phyloP scores from a whole-genome alignment of 2,113 vertebrate genomes.

The Stegostoma tigrinum region DNA sequence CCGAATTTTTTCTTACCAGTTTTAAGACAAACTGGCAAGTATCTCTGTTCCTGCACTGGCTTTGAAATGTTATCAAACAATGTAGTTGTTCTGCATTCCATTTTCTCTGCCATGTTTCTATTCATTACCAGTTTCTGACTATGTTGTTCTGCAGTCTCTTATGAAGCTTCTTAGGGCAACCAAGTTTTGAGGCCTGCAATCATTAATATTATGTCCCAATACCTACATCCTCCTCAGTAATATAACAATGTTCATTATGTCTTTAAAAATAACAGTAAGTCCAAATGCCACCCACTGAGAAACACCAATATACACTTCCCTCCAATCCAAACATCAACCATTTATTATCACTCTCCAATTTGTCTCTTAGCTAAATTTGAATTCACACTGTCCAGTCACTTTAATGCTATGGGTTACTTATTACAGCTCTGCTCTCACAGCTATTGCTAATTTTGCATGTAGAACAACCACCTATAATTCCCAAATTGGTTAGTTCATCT shows the following conservation, averaged over 20 bases:
- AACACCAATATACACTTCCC: neutral
- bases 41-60: neutral
- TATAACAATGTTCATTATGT: neutral
- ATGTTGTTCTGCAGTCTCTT: neutral
- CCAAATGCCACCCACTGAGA: neutral
- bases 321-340: neutral
- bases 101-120: neutral
- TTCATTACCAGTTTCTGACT: neutral
- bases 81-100: neutral
- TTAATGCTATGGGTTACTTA: neutral
- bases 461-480: neutral
- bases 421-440: neutral
- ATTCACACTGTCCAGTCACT: neutral
- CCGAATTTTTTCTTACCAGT: neutral
- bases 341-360: neutral
- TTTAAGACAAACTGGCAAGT: too few relatives aligned
- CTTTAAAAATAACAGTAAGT: neutral
- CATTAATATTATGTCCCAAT: neutral
- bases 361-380: neutral
- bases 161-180: neutral
- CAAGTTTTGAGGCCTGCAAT: neutral
- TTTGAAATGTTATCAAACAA: neutral
- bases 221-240: neutral
- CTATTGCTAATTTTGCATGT: neutral
- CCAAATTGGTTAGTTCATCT: neutral